These are phyloP conservation scores for Eurypyga helias DNA, from an alignment of 2,113 vertebrate genomes.

Conservation along the genomic window DNA sequence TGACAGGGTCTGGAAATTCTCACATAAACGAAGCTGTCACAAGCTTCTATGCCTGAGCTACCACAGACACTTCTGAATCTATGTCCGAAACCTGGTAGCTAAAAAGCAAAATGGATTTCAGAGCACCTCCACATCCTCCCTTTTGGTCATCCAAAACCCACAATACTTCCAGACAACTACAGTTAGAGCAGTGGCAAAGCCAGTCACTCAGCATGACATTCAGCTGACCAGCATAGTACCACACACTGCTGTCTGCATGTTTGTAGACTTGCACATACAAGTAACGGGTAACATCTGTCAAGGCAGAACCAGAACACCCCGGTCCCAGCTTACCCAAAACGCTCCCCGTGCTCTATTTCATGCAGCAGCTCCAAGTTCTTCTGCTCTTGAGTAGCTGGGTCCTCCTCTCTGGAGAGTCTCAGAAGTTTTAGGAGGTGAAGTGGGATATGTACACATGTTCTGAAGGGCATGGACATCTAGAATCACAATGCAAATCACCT, in stretches of 20 bases:
- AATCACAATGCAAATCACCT: slow-evolving; percentile 7
- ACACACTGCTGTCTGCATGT: not conserved
- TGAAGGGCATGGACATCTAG: slow-evolving; percentile 72
- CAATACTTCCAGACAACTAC: not conserved
- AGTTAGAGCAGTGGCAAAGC: not conserved
- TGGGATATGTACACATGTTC: slow-evolving; percentile 62
- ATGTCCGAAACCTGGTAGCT: not conserved
- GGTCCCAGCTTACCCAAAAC: slow-evolving; percentile 41
- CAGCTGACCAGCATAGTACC: not conserved
- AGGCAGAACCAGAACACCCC: not conserved
- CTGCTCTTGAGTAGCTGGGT: slow-evolving; percentile 11
- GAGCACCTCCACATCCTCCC: not conserved
- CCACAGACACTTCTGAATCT: not conserved
- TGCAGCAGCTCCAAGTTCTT: slow-evolving; percentile 15
- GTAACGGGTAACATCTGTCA: not conserved
- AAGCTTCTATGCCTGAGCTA: not conserved
- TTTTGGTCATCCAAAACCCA: not conserved
- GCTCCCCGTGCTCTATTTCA: slow-evolving; percentile 38
- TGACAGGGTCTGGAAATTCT: not conserved
- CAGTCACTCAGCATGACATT: not conserved
- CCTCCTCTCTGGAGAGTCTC: slow-evolving; percentile 42
- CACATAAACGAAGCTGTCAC: not conserved
- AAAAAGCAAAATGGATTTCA: not conserved
- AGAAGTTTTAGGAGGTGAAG: slow-evolving; percentile 57
- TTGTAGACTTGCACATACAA: not conserved